These are phyloP conservation scores for Leptocoma aspasia DNA, from an alignment of 2,113 vertebrate species.

Conservation along the genomic window DNA sequence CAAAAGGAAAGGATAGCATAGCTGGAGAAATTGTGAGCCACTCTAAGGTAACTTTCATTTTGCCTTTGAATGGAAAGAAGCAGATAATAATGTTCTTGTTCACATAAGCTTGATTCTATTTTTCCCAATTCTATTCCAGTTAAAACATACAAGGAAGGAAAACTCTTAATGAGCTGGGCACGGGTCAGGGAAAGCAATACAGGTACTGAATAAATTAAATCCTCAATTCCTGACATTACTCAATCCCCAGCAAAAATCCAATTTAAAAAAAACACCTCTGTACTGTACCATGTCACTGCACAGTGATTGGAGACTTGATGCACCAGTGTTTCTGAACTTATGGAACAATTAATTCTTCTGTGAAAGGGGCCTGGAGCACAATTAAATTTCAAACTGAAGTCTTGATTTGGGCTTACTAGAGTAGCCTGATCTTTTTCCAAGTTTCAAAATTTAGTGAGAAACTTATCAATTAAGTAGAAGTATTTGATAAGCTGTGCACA, in stretches of 20 bases:
- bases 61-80: not conserved
- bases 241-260: not conserved
- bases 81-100: not conserved
- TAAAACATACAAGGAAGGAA: not conserved
- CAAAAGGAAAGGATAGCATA: not conserved
- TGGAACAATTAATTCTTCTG: not conserved
- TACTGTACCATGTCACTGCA: not conserved
- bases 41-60: not conserved
- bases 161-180: not conserved
- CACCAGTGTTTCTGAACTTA: not conserved
- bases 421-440: not conserved
- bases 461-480: not conserved
- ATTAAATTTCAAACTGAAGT: not conserved
- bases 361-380: not conserved
- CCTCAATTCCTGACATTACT: not conserved
- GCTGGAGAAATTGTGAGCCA: not conserved
- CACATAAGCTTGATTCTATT: not conserved
- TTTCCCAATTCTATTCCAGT: not conserved
- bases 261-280: fast-evolving
- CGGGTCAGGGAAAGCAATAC: not conserved
- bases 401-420: not conserved
- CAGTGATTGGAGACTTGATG: not conserved
- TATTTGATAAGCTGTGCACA: not conserved
- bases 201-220: not conserved
- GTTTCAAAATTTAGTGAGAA: not conserved